Evolutionary conservation across 1,140 invertebrate species (phyloP), one percentile per base, ranked within the genome.

Genomic region (Steinernema khuongi): DNA sequence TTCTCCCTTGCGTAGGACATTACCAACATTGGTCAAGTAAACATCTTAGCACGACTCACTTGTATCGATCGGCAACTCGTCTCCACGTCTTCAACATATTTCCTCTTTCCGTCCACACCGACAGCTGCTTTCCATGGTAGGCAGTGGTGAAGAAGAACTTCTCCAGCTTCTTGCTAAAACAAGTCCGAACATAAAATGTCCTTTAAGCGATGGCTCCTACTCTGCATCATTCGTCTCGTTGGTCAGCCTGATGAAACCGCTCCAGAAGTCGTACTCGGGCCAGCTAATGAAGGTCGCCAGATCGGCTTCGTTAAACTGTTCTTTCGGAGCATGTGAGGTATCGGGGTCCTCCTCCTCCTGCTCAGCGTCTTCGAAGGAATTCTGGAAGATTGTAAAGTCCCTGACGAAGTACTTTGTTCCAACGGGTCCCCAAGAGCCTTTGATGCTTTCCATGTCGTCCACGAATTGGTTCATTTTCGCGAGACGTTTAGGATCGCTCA

Each of bases 91-190:
- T 82, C 43, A 85, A 71, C 68, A 84, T 72, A 33, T 85, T 72
- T 67, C 82, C 83, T 14, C 84, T 60, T 60, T 79, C 68, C 0
- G 76, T 81, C 83, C 83, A 84, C 26, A 82, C 72, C 1, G 76
- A 77, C 28, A 84, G 68, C 14, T 85, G 44, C 1, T 84, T 77
- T 18, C 83, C 83, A 43, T 84, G 84, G 60, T 81, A 84, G 1
- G 78, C 82, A n/a, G 82, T 83, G 28, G 83, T 84, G 74, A 84
- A 84, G 74, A 84, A 84, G 73, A 84, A 84, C 41, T 77, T 81
- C 31, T 85, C 79, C 19, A 83, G 67, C 26, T 71, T 60, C 36
- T 78, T 19, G 18, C 31, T 79, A 26, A 30, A 26, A 11, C 68
- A 68, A 79, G 31, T 43, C 19, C 19, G 28, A 30, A 14, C 17